phyloP scores from a whole-genome alignment of 1,140 invertebrate genomes.

The Sycobia sp. region DNA sequence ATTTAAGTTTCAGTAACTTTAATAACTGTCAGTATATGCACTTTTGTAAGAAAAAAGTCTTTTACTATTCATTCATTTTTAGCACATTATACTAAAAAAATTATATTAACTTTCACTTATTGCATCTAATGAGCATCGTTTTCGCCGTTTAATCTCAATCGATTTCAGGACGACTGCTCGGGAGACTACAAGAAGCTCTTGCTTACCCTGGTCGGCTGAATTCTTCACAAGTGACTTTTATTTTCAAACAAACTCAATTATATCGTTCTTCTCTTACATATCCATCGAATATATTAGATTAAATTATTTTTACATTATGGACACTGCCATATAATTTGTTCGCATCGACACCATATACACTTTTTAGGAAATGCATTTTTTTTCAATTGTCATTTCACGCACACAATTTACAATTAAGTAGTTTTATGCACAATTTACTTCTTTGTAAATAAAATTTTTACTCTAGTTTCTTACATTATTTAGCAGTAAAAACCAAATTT shows the following conservation, averaged over 20 bases:
- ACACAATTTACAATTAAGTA: background rate
- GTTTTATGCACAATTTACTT: too few relatives aligned
- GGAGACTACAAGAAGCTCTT: conserved; percentile 92
- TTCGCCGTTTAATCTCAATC: conserved; percentile 46
- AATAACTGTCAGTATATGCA: too few relatives aligned
- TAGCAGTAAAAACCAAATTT: too few relatives aligned
- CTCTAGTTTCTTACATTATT: too few relatives aligned
- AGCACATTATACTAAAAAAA: too few relatives aligned
- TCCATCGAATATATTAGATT: background rate
- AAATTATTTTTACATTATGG: background rate
- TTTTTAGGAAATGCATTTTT: too few relatives aligned
- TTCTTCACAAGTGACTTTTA: background rate
- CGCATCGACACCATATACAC: background rate
- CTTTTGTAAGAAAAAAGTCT: too few relatives aligned
- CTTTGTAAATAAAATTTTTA: too few relatives aligned
- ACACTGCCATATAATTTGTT: too few relatives aligned
- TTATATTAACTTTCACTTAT: conserved; percentile 12
- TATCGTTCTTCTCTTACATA: conserved; percentile 7
- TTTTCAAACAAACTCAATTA: background rate
- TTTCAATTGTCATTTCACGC: background rate
- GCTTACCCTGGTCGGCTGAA: conserved; percentile 79
- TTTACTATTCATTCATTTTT: too few relatives aligned
- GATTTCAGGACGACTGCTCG: conserved; percentile 84
- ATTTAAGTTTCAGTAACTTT: too few relatives aligned
- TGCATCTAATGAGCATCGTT: conserved; percentile 9